Conservation (phyloP, 2,113 vertebrate genomes). For the Motacilla tschutschensis region DNA sequence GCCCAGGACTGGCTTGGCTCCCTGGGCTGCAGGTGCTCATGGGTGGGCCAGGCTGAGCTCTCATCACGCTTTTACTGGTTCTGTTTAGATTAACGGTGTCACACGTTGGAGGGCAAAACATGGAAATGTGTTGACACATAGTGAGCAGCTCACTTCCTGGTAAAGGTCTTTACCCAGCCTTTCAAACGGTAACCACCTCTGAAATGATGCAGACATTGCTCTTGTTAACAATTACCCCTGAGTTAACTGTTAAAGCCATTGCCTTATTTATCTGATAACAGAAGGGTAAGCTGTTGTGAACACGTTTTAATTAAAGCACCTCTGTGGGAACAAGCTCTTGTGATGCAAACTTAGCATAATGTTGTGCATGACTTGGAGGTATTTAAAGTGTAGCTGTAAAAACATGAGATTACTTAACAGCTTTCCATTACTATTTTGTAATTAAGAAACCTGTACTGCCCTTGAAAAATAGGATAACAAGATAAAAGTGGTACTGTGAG, state of each 20-base stretch:
- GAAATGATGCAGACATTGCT: neutral
- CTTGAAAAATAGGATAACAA: neutral
- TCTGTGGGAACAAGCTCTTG: constrained; percentile 42
- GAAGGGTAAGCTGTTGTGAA: constrained; percentile 35
- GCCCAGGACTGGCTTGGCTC: neutral
- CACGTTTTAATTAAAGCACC: constrained; percentile 43
- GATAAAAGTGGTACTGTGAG: neutral
- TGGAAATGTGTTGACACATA: neutral
- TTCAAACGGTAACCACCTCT: neutral
- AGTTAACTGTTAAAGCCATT: constrained; percentile 43
- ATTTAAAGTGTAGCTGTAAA: constrained; percentile 17
- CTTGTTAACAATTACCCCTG: constrained; percentile 11
- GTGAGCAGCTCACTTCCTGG: neutral
- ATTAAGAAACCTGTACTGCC: constrained; percentile 19
- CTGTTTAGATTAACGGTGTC: neutral
- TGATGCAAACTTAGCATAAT: constrained; percentile 39
- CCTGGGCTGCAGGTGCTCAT: neutral
- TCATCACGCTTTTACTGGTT: neutral
- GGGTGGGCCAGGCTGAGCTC: neutral
- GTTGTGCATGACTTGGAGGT: constrained; percentile 23
- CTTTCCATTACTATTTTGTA: constrained; percentile 1
- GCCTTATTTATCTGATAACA: constrained; percentile 52
- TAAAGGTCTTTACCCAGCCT: neutral
- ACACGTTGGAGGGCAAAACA: constrained; percentile 2
- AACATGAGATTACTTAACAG: constrained; percentile 11